These are phyloP conservation scores for Entomobrya multifasciata DNA, from an alignment of 2,888 invertebrate species.

Conservation along the genomic window DNA sequence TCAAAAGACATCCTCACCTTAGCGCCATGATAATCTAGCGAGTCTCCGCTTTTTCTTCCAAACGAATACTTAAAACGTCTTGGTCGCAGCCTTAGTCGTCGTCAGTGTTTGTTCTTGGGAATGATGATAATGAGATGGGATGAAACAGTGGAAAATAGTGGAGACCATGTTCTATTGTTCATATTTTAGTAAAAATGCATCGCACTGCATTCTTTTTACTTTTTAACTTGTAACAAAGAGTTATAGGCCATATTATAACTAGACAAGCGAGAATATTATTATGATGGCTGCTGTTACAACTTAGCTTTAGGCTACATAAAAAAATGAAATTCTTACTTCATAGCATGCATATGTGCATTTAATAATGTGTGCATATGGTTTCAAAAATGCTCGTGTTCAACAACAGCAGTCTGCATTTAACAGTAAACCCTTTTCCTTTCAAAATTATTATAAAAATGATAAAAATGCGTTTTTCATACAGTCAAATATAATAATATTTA, in stretches of 20 bases:
- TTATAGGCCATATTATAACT: not conserved
- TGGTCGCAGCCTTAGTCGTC: not conserved
- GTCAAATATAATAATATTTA: too few species aligned
- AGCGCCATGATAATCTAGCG: constrained; percentile 13
- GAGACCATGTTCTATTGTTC: constrained; percentile 28
- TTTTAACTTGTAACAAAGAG: constrained; percentile 7
- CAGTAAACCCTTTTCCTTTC: constrained; percentile 50
- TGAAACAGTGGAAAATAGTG: too few species aligned
- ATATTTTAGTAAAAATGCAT: not conserved
- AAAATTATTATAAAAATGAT: not conserved
- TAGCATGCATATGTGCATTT: not conserved
- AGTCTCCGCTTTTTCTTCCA: constrained; percentile 9
- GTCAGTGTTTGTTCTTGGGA: constrained; percentile 8
- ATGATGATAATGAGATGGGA: constrained; percentile 2
- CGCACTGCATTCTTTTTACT: constrained; percentile 4
- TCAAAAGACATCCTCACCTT: too few species aligned
- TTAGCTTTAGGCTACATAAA: constrained; percentile 20
- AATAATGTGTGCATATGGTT: not conserved
- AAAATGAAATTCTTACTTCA: not conserved
- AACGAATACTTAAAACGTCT: constrained; percentile 7
- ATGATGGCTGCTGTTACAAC: not conserved
- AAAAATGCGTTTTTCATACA: too few species aligned
- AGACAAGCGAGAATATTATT: not conserved
- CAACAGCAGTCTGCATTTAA: too few species aligned
- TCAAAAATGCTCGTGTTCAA: not conserved